Evolutionary conservation across 2,113 vertebrate species (phyloP).

Genomic region (Prietella phreatophila): DNA sequence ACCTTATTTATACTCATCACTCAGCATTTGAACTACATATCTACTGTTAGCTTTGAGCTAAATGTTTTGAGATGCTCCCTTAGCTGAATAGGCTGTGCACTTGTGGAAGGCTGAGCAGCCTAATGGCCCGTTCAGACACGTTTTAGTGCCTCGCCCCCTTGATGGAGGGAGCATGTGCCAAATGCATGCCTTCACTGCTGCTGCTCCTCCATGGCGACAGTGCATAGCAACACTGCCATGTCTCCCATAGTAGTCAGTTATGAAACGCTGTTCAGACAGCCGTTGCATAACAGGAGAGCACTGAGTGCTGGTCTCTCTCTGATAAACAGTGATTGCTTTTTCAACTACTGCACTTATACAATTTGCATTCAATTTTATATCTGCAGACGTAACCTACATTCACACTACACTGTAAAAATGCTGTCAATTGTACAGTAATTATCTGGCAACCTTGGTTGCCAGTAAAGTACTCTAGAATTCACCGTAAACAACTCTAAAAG

Average conservation of each 20-base stretch:
- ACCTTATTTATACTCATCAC: background rate
- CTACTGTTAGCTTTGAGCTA: background rate
- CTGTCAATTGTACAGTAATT: background rate
- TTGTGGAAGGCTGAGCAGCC: slow-evolving; percentile 30
- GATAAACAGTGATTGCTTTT: slow-evolving; percentile 2
- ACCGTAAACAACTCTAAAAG: too few relatives aligned
- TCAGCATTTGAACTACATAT: background rate
- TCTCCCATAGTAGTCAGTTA: slow-evolving; percentile 38
- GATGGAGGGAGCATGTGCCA: slow-evolving; percentile 42
- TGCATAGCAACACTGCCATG: slow-evolving; percentile 45
- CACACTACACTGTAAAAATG: background rate
- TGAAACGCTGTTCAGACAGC: slow-evolving; percentile 35
- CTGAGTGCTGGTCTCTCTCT: slow-evolving; percentile 4
- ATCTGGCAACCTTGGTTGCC: background rate
- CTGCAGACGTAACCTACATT: background rate
- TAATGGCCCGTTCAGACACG: slow-evolving; percentile 16
- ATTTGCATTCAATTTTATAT: background rate
- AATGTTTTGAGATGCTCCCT: slow-evolving; percentile 23
- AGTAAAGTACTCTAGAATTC: background rate
- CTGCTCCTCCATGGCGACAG: slow-evolving; percentile 37
- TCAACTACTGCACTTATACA: background rate
- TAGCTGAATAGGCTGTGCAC: background rate
- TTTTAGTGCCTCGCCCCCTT: slow-evolving; percentile 32
- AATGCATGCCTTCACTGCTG: slow-evolving; percentile 46
- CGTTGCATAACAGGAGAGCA: slow-evolving; percentile 35